Evolutionary conservation across 2,113 vertebrate species (phyloP).

Genomic region (Hydrochoerus hydrochaeris): DNA sequence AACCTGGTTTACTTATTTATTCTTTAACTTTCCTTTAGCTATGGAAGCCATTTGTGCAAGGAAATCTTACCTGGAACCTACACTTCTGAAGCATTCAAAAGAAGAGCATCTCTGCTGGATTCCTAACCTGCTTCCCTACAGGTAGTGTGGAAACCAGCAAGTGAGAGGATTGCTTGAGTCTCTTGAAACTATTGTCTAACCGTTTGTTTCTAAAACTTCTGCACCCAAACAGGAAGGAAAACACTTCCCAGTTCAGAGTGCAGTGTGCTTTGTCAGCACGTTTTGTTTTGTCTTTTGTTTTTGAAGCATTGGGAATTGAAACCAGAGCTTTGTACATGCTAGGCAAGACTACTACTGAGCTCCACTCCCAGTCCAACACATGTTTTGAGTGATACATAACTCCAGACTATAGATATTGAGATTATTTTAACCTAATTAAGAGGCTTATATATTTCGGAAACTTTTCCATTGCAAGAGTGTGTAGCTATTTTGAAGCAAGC

Average conservation of each 20-base stretch:
- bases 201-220: neutral
- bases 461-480: neutral
- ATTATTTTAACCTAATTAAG: constrained; percentile 12
- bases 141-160: neutral
- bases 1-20: too few species aligned
- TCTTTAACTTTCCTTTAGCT: neutral
- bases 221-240: neutral
- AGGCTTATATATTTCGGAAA: neutral
- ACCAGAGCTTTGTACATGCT: neutral
- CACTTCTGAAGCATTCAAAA: neutral
- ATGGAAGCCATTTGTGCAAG: neutral
- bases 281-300: neutral
- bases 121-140: neutral
- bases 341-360: neutral
- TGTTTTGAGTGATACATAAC: neutral
- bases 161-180: neutral
- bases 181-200: neutral
- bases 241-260: neutral
- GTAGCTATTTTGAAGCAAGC: neutral
- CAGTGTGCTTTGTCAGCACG: too few species aligned
- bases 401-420: neutral
- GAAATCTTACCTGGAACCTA: neutral
- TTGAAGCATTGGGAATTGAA: neutral
- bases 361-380: neutral
- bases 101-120: neutral